These are phyloP conservation scores for Ladona fulva DNA, from an alignment of 1,140 invertebrate species.

Conservation along the genomic window DNA sequence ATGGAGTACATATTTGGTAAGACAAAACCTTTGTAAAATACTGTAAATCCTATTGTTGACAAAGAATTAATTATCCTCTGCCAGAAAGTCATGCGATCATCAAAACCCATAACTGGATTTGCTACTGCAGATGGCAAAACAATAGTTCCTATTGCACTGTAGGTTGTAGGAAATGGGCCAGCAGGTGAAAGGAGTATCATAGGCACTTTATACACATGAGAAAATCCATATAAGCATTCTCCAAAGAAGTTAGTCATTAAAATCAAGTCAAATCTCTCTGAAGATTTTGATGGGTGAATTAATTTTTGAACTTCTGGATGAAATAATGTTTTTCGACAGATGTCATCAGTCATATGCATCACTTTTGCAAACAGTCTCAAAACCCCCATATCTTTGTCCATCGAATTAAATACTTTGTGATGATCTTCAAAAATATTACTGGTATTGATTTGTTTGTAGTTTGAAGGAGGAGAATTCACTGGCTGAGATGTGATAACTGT, in stretches of 20 bases:
- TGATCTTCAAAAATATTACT: conserved; percentile 27
- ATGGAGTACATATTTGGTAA: background rate
- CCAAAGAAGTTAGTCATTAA: conserved; percentile 54
- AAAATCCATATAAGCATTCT: conserved; percentile 51
- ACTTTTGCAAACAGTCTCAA: background rate
- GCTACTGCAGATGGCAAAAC: conserved; percentile 15
- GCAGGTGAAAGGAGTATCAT: background rate
- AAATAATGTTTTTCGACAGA: conserved; percentile 43
- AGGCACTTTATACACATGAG: conserved; percentile 19
- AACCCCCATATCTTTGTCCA: conserved; percentile 28
- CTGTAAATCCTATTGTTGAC: background rate
- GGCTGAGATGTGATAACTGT: conserved; percentile 59
- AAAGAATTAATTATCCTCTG: background rate
- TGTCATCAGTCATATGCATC: conserved; percentile 23
- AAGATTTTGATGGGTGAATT: conserved; percentile 30
- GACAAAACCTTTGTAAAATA: background rate
- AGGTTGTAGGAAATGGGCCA: background rate
- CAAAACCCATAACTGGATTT: conserved; percentile 6
- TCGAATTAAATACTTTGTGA: conserved; percentile 11
- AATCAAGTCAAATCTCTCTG: conserved; percentile 50
- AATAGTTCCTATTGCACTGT: background rate
- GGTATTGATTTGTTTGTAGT: conserved; percentile 22
- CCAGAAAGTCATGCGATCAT: conserved; percentile 14
- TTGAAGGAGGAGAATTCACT: conserved; percentile 36
- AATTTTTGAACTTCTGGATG: conserved; percentile 41